Evolutionary conservation across 2,888 invertebrate species (phyloP), one percentile per base, ranked within the genome.

Genomic region (Rambutsinella grinnellia): DNA sequence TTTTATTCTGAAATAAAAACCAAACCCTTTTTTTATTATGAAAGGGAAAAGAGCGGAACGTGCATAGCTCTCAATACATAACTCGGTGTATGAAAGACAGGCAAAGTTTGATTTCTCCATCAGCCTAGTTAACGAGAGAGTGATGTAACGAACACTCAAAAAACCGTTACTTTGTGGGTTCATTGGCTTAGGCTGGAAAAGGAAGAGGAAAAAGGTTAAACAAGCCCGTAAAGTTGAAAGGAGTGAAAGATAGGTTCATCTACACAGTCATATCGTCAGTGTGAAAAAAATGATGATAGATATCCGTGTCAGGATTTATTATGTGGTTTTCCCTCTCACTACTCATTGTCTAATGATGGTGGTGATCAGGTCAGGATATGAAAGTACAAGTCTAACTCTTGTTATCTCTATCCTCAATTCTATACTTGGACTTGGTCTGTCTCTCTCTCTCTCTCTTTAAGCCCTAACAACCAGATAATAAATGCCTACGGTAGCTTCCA

Each of bases 331-430:
- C 17, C 26, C 51, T 49, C 54, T 44, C 36, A 36, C 36, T 36
- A 36, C 49, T 60, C 60, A 67, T 68, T 68, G 68, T 68, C 60
- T 68, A 67, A 67, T 67, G 3, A 23, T 21, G 26, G 26, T 24
- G 26, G 23, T 36, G 36, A 36, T 36, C 36, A 36, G 36, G 36
- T 36, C 36, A 36, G 36, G 13, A 36, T 36, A 36, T 36, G 36
- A 36, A 13, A 13, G 36, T 36, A 36, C 36, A 36, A 5, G 5
- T 36, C 36, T 13, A 8, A 36, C 36, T 13, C 36, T 36, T 36
- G 36, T 36, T 36, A 36, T 36, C 36, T 36, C 36, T 36, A 36
- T 8, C 36, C 13, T 5, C 6, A 36, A 8, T 36, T 5, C 13
- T 36, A 36, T 36, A 13, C 36, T 36, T n/a, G n/a, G n/a, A n/a